A percentile compares a stretch with the other conserved stretches of the same genome.
These are phyloP conservation scores for Vombatus ursinus DNA, from an alignment of 2,113 vertebrate species.

Conservation along the genomic window DNA sequence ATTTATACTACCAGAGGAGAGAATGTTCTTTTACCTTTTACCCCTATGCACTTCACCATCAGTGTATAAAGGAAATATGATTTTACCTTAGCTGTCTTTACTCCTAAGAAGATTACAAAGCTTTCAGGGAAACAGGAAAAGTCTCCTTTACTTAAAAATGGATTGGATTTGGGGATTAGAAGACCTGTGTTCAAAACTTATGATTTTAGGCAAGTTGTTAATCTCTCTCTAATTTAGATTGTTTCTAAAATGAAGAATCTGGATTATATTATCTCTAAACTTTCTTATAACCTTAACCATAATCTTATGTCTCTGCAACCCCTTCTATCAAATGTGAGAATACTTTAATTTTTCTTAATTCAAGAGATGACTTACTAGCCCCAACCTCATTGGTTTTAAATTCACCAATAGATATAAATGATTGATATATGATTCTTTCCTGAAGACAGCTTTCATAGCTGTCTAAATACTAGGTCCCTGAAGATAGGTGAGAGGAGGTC, in stretches of 20 bases:
- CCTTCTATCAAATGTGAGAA: not conserved
- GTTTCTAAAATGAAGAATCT: not conserved
- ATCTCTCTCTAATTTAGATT: not conserved
- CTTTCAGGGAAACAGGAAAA: not conserved
- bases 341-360: not conserved
- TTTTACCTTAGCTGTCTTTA: not conserved
- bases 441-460: no score
- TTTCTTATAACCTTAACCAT: not conserved
- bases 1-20: not conserved
- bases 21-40: not conserved
- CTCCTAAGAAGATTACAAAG: not conserved
- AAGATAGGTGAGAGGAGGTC: no score
- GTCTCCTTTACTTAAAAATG: not conserved
- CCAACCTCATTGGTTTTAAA: not conserved
- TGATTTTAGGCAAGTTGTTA: not conserved
- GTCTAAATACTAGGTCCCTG: no score
- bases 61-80: not conserved
- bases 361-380: not conserved
- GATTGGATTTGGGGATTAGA: not conserved
- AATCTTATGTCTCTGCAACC: not conserved
- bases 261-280: not conserved
- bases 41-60: not conserved
- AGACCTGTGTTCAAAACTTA: not conserved
- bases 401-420: no score
- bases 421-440: no score